Conservation (phyloP, 2,113 vertebrate species). For the Tupaia tana region DNA sequence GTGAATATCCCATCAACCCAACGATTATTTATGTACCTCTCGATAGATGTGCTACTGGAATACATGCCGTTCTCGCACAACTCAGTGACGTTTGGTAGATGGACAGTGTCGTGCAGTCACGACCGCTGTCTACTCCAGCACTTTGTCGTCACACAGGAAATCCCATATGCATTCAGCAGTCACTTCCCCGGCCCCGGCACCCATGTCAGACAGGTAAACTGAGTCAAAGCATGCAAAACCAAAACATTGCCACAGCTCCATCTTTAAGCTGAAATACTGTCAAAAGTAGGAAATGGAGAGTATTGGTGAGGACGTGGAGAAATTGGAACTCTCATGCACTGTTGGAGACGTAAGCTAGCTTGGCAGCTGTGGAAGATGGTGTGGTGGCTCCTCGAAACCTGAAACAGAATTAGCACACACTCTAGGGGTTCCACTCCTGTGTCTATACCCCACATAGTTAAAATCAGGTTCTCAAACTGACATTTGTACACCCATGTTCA, state of each 20-base stretch:
- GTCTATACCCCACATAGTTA: background rate
- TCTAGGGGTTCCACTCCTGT: background rate
- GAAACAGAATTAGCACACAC: background rate
- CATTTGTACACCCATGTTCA: background rate
- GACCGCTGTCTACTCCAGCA: too few species aligned
- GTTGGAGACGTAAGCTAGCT: background rate
- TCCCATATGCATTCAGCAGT: too few species aligned
- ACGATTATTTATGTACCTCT: background rate
- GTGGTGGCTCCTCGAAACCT: background rate
- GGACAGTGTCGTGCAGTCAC: too few species aligned
- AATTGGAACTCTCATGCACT: background rate
- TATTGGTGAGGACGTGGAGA: background rate
- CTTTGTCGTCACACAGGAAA: too few species aligned
- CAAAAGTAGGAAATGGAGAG: background rate
- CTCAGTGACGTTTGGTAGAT: too few species aligned
- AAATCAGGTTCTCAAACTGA: background rate
- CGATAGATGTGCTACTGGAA: background rate
- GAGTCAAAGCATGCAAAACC: too few species aligned
- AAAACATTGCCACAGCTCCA: background rate
- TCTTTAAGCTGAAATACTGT: slow-evolving; percentile 26
- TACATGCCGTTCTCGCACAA: too few species aligned
- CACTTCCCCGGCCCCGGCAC: too few species aligned
- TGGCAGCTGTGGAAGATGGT: too few species aligned
- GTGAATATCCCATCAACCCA: background rate
- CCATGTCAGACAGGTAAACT: too few species aligned